phyloP scores from a whole-genome alignment of 2,113 vertebrate genomes.

The Anseranas semipalmata region DNA sequence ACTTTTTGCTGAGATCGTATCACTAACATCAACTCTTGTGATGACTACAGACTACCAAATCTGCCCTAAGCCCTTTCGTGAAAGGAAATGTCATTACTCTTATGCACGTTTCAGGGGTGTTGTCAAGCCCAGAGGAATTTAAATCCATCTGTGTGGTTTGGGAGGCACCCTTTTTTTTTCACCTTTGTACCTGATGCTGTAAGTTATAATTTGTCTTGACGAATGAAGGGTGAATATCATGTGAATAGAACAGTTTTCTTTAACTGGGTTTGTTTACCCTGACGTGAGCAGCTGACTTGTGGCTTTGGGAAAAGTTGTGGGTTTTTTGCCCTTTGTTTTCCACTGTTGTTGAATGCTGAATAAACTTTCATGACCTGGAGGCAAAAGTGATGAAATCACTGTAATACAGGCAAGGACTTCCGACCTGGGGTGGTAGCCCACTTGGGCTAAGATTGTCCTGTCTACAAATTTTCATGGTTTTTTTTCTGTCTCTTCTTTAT shows the following conservation, averaged over 20 bases:
- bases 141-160: not conserved
- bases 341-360: not conserved
- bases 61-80: not conserved
- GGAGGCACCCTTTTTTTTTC: not conserved
- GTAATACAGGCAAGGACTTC: not conserved
- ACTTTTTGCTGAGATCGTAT: not conserved
- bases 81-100: not conserved
- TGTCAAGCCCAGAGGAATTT: not conserved
- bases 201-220: not conserved
- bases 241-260: not conserved
- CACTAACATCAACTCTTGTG: not conserved
- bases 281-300: not conserved
- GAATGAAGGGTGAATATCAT: not conserved
- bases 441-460: not conserved
- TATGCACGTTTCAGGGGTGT: fast-evolving
- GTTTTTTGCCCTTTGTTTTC: not conserved
- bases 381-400: not conserved
- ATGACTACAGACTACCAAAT: not conserved
- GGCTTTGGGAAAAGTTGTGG: not conserved
- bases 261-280: not conserved
- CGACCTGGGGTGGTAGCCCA: not conserved
- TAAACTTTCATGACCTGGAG: not conserved
- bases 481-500: not conserved
- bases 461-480: not conserved
- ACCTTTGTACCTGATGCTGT: not conserved